A percentile compares a stretch with the other conserved stretches of the same genome.
These are phyloP conservation scores for Tenebrosternarchus preto DNA, from an alignment of 2,113 vertebrate species.

Conservation along the genomic window DNA sequence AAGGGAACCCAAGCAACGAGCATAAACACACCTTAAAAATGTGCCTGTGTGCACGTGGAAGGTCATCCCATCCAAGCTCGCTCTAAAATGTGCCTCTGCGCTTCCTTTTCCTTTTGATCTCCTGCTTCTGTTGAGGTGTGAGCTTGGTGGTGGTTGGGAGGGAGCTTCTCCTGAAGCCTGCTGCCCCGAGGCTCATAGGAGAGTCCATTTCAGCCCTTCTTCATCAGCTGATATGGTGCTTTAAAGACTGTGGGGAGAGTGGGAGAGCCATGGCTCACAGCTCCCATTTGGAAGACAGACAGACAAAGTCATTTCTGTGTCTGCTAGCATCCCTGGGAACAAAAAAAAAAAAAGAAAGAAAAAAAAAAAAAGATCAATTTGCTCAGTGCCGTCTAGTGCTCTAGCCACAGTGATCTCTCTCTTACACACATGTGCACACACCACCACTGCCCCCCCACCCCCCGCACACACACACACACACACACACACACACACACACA, in stretches of 20 bases:
- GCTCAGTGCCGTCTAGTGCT: neutral
- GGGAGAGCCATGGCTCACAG: neutral
- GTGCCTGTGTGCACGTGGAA: neutral
- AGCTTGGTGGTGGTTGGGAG: neutral
- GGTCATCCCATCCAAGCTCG: neutral
- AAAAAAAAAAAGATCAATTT: neutral
- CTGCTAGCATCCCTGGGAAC: neutral
- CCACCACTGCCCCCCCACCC: too few species aligned
- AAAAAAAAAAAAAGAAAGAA: too few species aligned
- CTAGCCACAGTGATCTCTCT: neutral
- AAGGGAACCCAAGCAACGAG: too few species aligned
- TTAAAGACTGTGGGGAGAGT: neutral
- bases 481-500: neutral
- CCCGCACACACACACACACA: too few species aligned
- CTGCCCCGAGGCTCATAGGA: conserved; percentile 5
- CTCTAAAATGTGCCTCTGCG: neutral
- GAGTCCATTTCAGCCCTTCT: neutral
- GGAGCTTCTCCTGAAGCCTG: neutral
- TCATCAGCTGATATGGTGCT: conserved; percentile 1
- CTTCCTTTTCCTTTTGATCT: conserved; percentile 27
- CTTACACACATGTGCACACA: neutral
- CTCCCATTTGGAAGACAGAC: conserved; percentile 2
- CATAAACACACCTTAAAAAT: too few species aligned
- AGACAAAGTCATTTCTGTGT: conserved; percentile 11
- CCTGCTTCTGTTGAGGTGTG: conserved; percentile 37